Base-by-base conservation (phyloP, 2,113 vertebrate genomes). In the Cairina moschata region DNA sequence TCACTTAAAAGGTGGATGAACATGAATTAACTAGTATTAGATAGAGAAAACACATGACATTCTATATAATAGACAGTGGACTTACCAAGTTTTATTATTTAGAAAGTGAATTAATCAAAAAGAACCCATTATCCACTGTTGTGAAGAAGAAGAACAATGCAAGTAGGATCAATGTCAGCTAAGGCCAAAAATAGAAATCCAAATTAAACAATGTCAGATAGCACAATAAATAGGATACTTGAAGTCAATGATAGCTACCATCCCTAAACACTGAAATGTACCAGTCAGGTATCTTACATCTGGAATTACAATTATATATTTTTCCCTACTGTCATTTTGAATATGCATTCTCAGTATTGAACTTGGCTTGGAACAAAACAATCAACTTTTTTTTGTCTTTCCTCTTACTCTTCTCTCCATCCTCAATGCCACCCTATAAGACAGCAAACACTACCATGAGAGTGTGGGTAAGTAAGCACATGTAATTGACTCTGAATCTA, bases 401-500 rank as follows among this genome's bases (percentile, higher is more conserved):
- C 44, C n/a, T 60, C 67, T 60, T 73, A 44, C 42, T 72, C 44
- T n/a, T 73, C 59, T 34, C 67, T 65, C 63, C 60, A 4, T 40
- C n/a, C 23, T 81, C 55, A 54, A 42, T 84, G 67, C 79, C 66
- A 69, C 29, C 42, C 48, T 60, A 42, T 4, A 36, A 85, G 78
- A 44, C 0, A 72, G 38, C 10, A 88, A 89, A 73, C 11, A 21
- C 42, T 31, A 6, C 31, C 52, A 16, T 11, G 21, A 77, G n/a
- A 48, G 6, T 2, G 22, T 23, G 40, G 31, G 31, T n/a, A 40
- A 59, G 25, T 38, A 55, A 65, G 26, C 1, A 0, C 2, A 11
- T 6, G 15, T 32, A 58, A 80, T 52, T 0, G 0, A 38, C 36
- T 77, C n/a, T 17, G 72, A 77, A 34, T 81, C 34, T 14, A 3